Evolutionary conservation across 2,888 invertebrate genomes (phyloP).

Genomic region (Lasioglossum pauxillum): DNA sequence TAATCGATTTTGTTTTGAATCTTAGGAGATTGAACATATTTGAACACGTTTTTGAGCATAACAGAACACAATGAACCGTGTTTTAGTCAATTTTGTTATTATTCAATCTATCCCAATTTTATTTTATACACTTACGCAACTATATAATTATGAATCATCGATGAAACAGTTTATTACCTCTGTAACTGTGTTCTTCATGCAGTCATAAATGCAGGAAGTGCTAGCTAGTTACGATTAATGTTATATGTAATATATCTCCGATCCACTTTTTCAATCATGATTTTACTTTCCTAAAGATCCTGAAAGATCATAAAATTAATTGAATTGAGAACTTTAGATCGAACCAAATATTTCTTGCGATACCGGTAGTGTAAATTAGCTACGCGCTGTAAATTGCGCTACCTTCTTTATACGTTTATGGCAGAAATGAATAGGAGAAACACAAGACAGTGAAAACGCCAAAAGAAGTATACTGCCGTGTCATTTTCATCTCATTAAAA

Average conservation of each 20-base stretch:
- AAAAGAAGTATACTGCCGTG: not conserved
- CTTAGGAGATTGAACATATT: not conserved
- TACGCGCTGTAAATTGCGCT: not conserved
- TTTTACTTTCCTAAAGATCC: not conserved
- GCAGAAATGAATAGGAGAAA: not conserved
- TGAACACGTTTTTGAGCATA: not conserved
- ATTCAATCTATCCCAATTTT: not conserved
- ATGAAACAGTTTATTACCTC: not conserved
- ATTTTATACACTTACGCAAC: not conserved
- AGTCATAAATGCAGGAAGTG: not conserved
- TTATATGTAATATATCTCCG: not conserved
- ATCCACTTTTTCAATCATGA: not conserved
- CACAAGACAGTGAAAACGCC: not conserved
- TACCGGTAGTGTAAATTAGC: not conserved
- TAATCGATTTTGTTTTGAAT: not conserved
- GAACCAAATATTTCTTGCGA: not conserved
- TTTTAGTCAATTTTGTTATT: not conserved
- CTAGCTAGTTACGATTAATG: not conserved
- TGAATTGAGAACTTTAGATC: not conserved
- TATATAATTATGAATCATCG: not conserved
- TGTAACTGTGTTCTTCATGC: not conserved
- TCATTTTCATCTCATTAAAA: not conserved
- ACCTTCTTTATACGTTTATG: not conserved
- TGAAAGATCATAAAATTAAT: not conserved
- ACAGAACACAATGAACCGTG: not conserved